Conservation (phyloP, 1,140 invertebrate species). For the Pseudomyrmex cubaensis region DNA sequence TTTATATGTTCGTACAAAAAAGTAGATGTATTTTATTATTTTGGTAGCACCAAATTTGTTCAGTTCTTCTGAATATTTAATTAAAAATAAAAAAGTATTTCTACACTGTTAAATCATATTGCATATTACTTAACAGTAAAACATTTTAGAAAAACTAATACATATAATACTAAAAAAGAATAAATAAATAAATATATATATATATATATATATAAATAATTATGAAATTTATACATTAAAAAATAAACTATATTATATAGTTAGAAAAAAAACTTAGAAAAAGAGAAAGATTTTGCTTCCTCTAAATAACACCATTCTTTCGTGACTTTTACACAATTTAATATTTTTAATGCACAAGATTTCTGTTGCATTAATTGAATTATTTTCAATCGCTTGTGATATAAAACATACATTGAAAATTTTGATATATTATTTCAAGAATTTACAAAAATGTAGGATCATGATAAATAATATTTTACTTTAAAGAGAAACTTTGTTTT, state of each 20-base stretch:
- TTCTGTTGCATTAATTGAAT: conserved; percentile 11
- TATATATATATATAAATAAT: conserved; percentile 27
- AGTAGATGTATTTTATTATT: no score
- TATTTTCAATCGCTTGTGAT: conserved; percentile 21
- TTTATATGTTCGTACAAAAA: not conserved
- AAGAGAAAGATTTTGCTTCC: conserved; percentile 6
- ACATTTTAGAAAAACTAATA: no score
- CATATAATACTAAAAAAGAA: not conserved
- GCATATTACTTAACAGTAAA: no score
- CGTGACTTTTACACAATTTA: not conserved
- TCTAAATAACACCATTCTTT: conserved; percentile 15
- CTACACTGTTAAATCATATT: no score
- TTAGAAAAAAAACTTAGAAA: not conserved
- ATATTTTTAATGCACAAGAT: conserved; percentile 29
- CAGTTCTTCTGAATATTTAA: no score
- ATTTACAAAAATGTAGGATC: conserved; percentile 5
- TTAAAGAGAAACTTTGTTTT: not conserved
- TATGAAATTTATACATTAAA: no score
- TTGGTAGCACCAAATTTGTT: no score
- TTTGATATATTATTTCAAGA: not conserved
- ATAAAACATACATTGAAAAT: conserved; percentile 26
- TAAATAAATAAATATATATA: no score
- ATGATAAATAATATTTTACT: conserved; percentile 21
- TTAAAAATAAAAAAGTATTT: no score
- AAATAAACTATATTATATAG: not conserved